Evolutionary conservation across 2,797 vertebrate genomes (phyloP), one percentile per base, ranked within the genome.

Genomic region (Pitangus sulphuratus): DNA sequence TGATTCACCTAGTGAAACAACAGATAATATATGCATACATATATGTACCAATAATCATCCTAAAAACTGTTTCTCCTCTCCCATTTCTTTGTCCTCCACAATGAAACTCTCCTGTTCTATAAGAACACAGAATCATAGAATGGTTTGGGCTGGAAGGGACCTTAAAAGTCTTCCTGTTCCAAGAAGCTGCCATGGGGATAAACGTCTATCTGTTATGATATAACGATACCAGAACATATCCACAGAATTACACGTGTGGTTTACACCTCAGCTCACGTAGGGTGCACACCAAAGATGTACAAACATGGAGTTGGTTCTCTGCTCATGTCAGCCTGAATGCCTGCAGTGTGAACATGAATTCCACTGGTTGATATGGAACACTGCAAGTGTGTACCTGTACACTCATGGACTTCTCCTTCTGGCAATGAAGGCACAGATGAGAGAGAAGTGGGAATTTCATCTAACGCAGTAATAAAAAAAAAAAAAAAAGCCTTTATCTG

Each of bases 341-440:
- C 44, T 35, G 21, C 44, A 15, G n/a, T 0, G 9, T 18, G 51
- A 35, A 60, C 0, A 0, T 2, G 9, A 24, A 30, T 72, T 44
- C 31, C 2, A 2, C 9, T 26, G 51, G 40, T 13, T 83, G 53
- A 48, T 31, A 54, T 6, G 11, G 33, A 48, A 33, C 8, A 37
- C 15, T 9, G 28, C 7, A 37, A 81, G 26, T 14, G 54, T 20
- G 39, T 9, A 24, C 42, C 62, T 81, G 18, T 15, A 65, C 31
- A 6, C 8, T 26, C 64, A 44, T 1, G 28, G 60, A 8, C 19
- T 56, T 51, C 51, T 85, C 83, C 51, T 69, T 39, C 50, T 35
- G n/a, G 13, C 21, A 61, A 8, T 2, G 6, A 69, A 87, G 62
- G 39, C 57, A 54, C 6, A 62, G 20, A 51, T 48, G n/a, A 76